These are phyloP conservation scores for Pristionchus exspectatus DNA, from an alignment of 2,888 invertebrate species.

Conservation along the genomic window DNA sequence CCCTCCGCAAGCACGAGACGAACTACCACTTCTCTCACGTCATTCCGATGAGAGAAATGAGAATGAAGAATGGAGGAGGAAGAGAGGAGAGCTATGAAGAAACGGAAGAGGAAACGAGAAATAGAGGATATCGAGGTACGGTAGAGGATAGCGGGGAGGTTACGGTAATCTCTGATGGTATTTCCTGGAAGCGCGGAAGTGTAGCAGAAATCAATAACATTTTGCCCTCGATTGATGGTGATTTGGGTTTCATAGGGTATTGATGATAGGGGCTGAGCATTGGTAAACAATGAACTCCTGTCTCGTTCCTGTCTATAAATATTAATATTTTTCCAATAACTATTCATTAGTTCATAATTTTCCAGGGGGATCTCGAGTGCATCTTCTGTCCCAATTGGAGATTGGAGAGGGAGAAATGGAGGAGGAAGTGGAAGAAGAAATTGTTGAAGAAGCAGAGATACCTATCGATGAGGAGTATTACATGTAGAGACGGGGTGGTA, in stretches of 20 bases:
- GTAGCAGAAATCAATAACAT: no score
- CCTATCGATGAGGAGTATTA: constrained; percentile 36
- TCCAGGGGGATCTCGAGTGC: not conserved
- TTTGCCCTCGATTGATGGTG: not conserved
- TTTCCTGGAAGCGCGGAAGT: no score
- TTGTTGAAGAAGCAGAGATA: constrained; percentile 47
- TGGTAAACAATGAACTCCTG: no score
- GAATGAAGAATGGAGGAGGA: not conserved
- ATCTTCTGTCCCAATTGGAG: constrained; percentile 2
- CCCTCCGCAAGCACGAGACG: constrained; percentile 69
- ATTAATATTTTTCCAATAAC: no score
- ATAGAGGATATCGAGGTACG: constrained; percentile 13
- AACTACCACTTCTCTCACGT: constrained; percentile 46
- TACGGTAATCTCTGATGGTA: not conserved
- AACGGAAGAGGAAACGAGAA: not conserved
- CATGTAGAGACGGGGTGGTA: not conserved
- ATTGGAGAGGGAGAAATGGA: not conserved
- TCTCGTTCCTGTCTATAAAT: no score
- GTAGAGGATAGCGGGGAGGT: not conserved
- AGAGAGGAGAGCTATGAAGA: constrained; percentile 33
- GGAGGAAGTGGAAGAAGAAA: constrained; percentile 46
- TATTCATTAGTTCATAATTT: no score
- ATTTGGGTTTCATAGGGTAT: not conserved
- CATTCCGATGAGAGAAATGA: not conserved
- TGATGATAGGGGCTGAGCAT: no score